These are phyloP conservation scores for Gnatocerus cornutus DNA, from an alignment of 2,888 invertebrate genomes.

Conservation along the genomic window DNA sequence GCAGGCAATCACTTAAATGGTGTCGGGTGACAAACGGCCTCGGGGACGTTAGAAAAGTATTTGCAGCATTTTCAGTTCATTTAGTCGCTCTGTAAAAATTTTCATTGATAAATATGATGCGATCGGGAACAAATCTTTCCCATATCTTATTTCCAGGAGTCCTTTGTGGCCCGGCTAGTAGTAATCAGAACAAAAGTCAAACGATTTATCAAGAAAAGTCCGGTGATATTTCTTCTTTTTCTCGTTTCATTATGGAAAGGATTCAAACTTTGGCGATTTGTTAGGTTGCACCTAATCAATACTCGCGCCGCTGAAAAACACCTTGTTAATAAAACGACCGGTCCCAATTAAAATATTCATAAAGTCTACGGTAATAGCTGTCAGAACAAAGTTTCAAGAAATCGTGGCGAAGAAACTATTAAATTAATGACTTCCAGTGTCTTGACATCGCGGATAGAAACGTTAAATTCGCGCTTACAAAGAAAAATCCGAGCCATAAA, in stretches of 20 bases:
- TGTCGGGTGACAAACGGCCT: background rate
- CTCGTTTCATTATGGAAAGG: slow-evolving; percentile 62
- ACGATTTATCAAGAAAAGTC: slow-evolving; percentile 67
- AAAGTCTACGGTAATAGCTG: slow-evolving; percentile 51
- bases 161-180: slow-evolving; percentile 75
- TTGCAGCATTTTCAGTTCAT: slow-evolving; percentile 35
- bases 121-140: slow-evolving; percentile 66
- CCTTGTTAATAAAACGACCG: slow-evolving; percentile 37
- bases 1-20: slow-evolving; percentile 1
- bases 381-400: slow-evolving; percentile 50
- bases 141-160: slow-evolving; percentile 71
- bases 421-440: slow-evolving; percentile 48
- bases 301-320: slow-evolving; percentile 21
- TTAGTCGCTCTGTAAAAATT: slow-evolving; percentile 55
- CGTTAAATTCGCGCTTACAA: slow-evolving; percentile 14
- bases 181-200: slow-evolving; percentile 68
- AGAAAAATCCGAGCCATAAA: slow-evolving; percentile 28
- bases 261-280: slow-evolving; percentile 56
- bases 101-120: slow-evolving; percentile 67
- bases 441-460: slow-evolving; percentile 12
- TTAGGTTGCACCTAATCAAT: slow-evolving; percentile 33
- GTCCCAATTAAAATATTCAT: slow-evolving; percentile 52
- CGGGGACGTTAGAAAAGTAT: slow-evolving; percentile 32
- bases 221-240: slow-evolving; percentile 63
- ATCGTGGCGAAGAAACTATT: slow-evolving; percentile 46